phyloP scores from a whole-genome alignment of 2,797 vertebrate genomes.

The Uromys caudimaculatus region DNA sequence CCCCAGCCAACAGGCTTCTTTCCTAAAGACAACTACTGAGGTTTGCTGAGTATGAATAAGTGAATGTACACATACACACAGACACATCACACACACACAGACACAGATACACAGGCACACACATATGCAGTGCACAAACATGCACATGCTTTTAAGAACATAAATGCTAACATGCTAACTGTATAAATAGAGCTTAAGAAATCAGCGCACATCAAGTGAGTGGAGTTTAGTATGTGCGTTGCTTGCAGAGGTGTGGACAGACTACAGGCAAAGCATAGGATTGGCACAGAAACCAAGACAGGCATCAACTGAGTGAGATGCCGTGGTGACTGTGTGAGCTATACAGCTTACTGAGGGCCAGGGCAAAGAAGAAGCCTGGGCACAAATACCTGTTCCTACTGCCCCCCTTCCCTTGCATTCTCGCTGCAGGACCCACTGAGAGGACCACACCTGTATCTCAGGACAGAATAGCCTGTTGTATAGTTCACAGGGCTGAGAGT shows the following conservation, averaged over 20 bases:
- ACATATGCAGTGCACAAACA: not conserved
- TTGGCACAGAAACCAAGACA: not conserved
- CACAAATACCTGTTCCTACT: fast-evolving
- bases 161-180: conserved; percentile 3
- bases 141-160: not conserved
- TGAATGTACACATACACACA: not conserved
- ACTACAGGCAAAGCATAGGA: not conserved
- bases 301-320: not conserved
- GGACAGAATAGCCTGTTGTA: not conserved
- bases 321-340: not conserved
- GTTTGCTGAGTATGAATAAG: not conserved
- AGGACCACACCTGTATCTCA: not conserved
- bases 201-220: not conserved
- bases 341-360: not conserved
- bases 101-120: not conserved
- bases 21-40: not conserved
- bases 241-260: not conserved
- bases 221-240: not conserved
- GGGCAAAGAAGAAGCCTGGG: not conserved
- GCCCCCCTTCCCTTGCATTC: not conserved
- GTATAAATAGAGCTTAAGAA: conserved; percentile 19
- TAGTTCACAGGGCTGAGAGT: not conserved
- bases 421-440: not conserved
- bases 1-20: not conserved
- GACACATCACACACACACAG: not conserved